Evolutionary conservation across 2,888 invertebrate species (phyloP).

Genomic region (Sinohyriopsis cumingii): DNA sequence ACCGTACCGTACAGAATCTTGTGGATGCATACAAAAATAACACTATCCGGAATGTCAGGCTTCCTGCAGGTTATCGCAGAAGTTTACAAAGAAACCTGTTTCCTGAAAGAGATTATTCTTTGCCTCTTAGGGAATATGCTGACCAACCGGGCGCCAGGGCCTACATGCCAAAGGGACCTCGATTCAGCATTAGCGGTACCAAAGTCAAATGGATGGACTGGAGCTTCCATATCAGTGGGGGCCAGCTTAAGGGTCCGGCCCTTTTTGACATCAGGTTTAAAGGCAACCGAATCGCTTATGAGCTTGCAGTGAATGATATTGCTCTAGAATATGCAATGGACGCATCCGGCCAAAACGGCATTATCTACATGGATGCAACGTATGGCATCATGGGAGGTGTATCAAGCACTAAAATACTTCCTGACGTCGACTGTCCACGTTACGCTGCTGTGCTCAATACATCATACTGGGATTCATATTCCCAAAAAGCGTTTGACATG

Average conservation of each 20-base stretch:
- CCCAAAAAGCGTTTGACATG: slow-evolving; percentile 28
- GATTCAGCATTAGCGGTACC: slow-evolving; percentile 47
- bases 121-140: slow-evolving; percentile 30
- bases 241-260: slow-evolving; percentile 43
- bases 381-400: slow-evolving; percentile 46
- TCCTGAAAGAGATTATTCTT: slow-evolving; percentile 29
- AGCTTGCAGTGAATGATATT: slow-evolving; percentile 54
- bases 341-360: slow-evolving; percentile 44
- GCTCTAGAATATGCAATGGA: slow-evolving; percentile 48
- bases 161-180: slow-evolving; percentile 44
- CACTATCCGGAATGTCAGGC: slow-evolving; percentile 26
- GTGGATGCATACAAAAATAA: slow-evolving; percentile 32
- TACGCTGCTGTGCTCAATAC: slow-evolving; percentile 47
- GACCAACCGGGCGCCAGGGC: slow-evolving; percentile 42
- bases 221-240: slow-evolving; percentile 48
- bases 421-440: slow-evolving; percentile 54
- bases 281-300: slow-evolving; percentile 51
- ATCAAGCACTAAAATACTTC: slow-evolving; percentile 19
- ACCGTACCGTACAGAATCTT: slow-evolving; percentile 26
- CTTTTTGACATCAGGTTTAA: slow-evolving; percentile 48
- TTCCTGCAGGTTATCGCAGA: slow-evolving; percentile 36
- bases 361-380: slow-evolving; percentile 46
- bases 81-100: slow-evolving; percentile 29
- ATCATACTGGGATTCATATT: slow-evolving; percentile 30
- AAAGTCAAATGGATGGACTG: slow-evolving; percentile 55